Conservation (phyloP, 2,113 vertebrate genomes). For the Muntiacus reevesi region DNA sequence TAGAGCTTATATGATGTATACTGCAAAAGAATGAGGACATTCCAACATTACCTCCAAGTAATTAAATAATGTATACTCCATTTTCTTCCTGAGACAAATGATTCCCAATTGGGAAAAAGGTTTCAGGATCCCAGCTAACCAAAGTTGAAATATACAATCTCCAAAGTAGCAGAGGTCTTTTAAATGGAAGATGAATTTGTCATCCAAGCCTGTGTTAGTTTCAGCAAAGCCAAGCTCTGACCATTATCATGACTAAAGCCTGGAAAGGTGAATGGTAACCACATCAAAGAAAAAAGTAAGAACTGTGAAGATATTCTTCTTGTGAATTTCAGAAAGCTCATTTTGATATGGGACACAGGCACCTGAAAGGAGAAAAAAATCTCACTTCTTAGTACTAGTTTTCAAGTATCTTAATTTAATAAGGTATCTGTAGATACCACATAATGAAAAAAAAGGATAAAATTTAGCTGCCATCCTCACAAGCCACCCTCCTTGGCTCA, state of each 20-base stretch:
- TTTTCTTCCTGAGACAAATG: neutral
- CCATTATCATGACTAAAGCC: neutral
- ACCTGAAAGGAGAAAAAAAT: neutral
- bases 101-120: slow-evolving; percentile 23
- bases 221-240: neutral
- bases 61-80: slow-evolving; percentile 42
- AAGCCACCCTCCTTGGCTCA: neutral
- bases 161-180: neutral
- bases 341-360: neutral
- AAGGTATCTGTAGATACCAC: neutral
- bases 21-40: slow-evolving; percentile 47
- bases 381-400: neutral
- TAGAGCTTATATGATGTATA: slow-evolving; percentile 32
- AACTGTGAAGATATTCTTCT: neutral
- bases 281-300: neutral
- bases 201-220: neutral
- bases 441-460: neutral
- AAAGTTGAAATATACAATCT: slow-evolving; percentile 19
- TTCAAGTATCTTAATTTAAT: neutral
- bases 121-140: neutral
- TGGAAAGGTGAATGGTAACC: neutral
- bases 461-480: neutral
- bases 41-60: slow-evolving; percentile 3
- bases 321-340: neutral
- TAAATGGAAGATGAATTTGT: slow-evolving; percentile 32